Conservation (phyloP, 2,888 invertebrate species). For the Raillietiella orientalis region DNA sequence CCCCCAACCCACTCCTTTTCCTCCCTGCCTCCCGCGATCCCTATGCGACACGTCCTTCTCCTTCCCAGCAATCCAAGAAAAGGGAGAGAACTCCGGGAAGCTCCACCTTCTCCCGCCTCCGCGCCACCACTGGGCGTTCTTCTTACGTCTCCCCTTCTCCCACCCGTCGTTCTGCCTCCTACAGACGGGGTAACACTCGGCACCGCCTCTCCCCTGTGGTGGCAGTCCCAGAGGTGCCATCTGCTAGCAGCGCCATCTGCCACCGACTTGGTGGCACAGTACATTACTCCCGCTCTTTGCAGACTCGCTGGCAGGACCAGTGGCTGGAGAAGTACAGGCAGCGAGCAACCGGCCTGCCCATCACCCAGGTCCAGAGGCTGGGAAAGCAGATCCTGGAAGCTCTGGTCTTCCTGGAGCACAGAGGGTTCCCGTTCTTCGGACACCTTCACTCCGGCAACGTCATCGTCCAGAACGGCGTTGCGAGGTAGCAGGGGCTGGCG, state of each 20-base stretch:
- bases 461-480: slow-evolving; percentile 65
- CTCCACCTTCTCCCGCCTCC: too few relatives aligned
- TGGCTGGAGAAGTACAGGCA: slow-evolving; percentile 39
- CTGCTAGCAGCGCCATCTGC: not conserved
- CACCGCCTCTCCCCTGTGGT: too few relatives aligned
- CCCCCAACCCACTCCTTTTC: too few relatives aligned
- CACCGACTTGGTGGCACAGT: not conserved
- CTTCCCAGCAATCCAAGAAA: too few relatives aligned
- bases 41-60: too few relatives aligned
- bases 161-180: too few relatives aligned
- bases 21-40: too few relatives aligned
- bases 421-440: slow-evolving; percentile 53
- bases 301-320: slow-evolving; percentile 48
- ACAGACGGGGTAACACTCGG: too few relatives aligned
- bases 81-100: too few relatives aligned
- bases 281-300: slow-evolving; percentile 5
- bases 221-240: not conserved
- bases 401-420: slow-evolving; percentile 45
- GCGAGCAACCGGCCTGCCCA: slow-evolving; percentile 25
- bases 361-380: slow-evolving; percentile 49
- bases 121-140: too few relatives aligned
- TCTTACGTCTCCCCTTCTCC: too few relatives aligned
- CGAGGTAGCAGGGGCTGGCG: slow-evolving; percentile 22
- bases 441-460: slow-evolving; percentile 72
- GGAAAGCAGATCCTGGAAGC: slow-evolving; percentile 65